phyloP scores from a whole-genome alignment of 2,113 vertebrate genomes.

The Anarhynchus alexandrinus region DNA sequence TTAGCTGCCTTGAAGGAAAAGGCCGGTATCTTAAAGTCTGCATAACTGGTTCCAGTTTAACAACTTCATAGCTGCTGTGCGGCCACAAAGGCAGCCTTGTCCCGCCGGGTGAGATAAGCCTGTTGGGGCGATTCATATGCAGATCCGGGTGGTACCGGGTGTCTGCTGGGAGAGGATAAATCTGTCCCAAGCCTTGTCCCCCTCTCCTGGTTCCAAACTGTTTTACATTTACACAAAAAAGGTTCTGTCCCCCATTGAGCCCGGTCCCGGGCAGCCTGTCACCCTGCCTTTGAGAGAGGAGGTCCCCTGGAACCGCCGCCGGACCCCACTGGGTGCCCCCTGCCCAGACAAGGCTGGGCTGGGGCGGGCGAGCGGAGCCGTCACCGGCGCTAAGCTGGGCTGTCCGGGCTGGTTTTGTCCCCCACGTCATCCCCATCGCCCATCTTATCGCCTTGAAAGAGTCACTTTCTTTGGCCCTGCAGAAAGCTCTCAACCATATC shows the following conservation, averaged over 20 bases:
- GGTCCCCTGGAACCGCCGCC: neutral
- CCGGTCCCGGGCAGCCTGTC: neutral
- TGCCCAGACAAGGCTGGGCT: neutral
- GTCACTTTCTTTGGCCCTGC: neutral
- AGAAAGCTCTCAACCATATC: neutral
- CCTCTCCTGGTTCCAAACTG: constrained; percentile 5
- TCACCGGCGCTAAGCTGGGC: neutral
- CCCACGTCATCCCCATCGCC: neutral
- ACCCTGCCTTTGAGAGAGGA: neutral
- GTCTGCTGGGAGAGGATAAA: constrained; percentile 33
- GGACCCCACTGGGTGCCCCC: neutral
- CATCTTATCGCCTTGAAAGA: neutral
- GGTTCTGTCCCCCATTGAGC: neutral
- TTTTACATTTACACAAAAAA: constrained; percentile 55
- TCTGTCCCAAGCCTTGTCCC: neutral
- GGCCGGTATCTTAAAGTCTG: neutral
- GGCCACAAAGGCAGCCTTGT: constrained; percentile 55
- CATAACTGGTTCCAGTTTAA: neutral
- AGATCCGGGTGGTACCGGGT: constrained; percentile 17
- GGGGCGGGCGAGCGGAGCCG: neutral
- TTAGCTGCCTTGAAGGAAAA: neutral
- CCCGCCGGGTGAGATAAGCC: neutral
- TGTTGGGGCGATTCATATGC: constrained; percentile 39
- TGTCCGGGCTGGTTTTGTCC: neutral
- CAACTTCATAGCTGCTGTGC: neutral